Evolutionary conservation across 2,797 vertebrate species (phyloP).

Genomic region (Mus caroli): DNA sequence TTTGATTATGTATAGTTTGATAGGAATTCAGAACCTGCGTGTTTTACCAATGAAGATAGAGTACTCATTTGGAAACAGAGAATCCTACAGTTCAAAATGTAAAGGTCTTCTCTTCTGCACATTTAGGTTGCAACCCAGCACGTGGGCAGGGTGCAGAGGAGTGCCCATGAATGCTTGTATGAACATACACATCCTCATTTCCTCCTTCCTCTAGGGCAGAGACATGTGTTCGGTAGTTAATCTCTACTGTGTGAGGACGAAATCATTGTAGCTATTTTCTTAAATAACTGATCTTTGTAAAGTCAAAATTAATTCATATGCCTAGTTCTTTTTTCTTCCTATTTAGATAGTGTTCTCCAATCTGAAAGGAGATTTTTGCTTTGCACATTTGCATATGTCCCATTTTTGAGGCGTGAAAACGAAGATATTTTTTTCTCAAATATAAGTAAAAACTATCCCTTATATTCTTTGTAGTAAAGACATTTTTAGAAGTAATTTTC

Average conservation of each 20-base stretch:
- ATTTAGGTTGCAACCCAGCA: neutral
- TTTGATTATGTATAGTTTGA: neutral
- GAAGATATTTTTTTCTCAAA: neutral
- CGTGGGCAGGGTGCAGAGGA: neutral
- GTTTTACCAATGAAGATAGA: neutral
- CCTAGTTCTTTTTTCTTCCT: conserved; percentile 13
- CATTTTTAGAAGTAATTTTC: conserved; percentile 35
- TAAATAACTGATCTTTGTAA: conserved; percentile 27
- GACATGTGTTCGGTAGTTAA: neutral
- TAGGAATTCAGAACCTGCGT: neutral
- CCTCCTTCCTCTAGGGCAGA: neutral
- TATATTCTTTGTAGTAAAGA: neutral
- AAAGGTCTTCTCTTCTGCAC: neutral
- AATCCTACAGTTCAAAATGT: neutral
- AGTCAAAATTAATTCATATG: conserved; percentile 7
- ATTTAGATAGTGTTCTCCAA: neutral
- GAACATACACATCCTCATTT: neutral
- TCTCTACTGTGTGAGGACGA: neutral
- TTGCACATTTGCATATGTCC: neutral
- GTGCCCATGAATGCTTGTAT: neutral
- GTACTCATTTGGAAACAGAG: conserved; percentile 50
- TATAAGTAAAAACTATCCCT: neutral
- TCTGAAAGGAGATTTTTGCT: neutral
- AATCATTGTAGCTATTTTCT: neutral
- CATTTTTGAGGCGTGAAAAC: neutral